Evolutionary conservation across 23 tunicate species (phyloP), one percentile per base, ranked within the genome.

Genomic region (Halocynthia roretzi): DNA sequence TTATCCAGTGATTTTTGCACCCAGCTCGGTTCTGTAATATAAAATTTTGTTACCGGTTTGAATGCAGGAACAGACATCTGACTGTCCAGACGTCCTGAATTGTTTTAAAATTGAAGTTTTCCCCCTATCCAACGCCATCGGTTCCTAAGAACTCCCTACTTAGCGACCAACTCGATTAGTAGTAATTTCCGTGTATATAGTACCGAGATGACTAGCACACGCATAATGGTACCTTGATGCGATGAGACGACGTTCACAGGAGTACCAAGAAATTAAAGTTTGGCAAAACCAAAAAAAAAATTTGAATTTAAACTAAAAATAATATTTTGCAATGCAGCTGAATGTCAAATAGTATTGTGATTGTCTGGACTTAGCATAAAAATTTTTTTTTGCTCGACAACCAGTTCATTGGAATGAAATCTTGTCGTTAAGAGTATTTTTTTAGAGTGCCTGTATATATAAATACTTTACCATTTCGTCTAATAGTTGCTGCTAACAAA

Each of bases 1-100:
- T 92, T 92, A 82, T 92, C 98, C 10, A 92, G 19, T 6, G 80
- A 92, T 77, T 82, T 80, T 60, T 92, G 98, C 17, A 75, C 64
- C 98, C 98, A 92, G 9, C 72, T 57, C 5, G 76, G 44, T 17
- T 78, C 87, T 71, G 67, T 50, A 20, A 62, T 73, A 74, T 31
- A 31, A 31, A 31, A 31, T 31, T 31, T 31, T 31, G 44, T 31
- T 31, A 31, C 44, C 44, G 4, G 44, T 31, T 31, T 31, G 44
- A 31, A 31, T 31, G 44, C 44, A 31, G 1, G 44, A 31, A 31
- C 44, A 31, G 44, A 31, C 44, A 31, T 1, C 4, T 0, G 44
- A 31, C 4, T 31, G 44, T 1, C 44, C 44, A 0, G 44, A 31
- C 1, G 44, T 1, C 44, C 44, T 31, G 44, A 31, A 31, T 31